Percentiles rank a stretch among this genome's conserved stretches.
Conservation (phyloP, 2,888 invertebrate genomes). For the Andrena minutula region DNA sequence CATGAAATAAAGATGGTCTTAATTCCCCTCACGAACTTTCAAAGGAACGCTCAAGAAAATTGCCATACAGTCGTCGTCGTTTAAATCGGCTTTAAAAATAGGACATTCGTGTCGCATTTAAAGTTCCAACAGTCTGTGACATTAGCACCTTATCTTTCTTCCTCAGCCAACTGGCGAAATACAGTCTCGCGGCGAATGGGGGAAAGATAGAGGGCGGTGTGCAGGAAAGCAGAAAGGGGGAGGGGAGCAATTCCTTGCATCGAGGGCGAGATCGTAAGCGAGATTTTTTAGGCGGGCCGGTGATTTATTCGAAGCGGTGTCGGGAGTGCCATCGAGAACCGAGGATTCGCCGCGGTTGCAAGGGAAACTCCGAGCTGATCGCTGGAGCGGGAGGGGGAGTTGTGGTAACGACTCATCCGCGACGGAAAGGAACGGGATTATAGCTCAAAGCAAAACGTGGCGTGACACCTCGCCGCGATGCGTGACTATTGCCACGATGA, state of each 20-base stretch:
- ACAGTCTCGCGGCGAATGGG: slow-evolving; percentile 42
- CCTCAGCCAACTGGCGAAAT: slow-evolving; percentile 76
- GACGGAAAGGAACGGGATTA: slow-evolving; percentile 48
- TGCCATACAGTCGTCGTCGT: not conserved
- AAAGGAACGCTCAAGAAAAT: not conserved
- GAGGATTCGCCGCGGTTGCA: slow-evolving; percentile 48
- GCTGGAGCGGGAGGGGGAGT: slow-evolving; percentile 41
- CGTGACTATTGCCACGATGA: slow-evolving; percentile 58
- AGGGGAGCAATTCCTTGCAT: slow-evolving; percentile 69
- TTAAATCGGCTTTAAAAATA: not conserved
- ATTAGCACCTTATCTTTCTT: slow-evolving; percentile 80
- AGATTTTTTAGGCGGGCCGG: slow-evolving; percentile 69
- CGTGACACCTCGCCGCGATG: slow-evolving; percentile 62
- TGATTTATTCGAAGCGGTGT: slow-evolving; percentile 75
- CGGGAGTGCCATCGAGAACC: slow-evolving; percentile 62
- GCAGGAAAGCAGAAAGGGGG: slow-evolving; percentile 24
- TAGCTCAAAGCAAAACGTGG: slow-evolving; percentile 59
- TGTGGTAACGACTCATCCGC: slow-evolving; percentile 62
- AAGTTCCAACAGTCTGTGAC: slow-evolving; percentile 61
- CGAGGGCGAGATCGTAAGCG: slow-evolving; percentile 66
- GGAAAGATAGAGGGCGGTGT: slow-evolving; percentile 29
- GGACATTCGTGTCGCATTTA: not conserved
- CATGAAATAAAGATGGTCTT: not conserved
- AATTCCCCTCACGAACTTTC: not conserved
- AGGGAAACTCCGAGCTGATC: slow-evolving; percentile 35